Percentiles rank a stretch among this genome's conserved stretches.
Conservation (phyloP, 92 coral and sea anemone genomes). For the Parazoanthus swiftii region DNA sequence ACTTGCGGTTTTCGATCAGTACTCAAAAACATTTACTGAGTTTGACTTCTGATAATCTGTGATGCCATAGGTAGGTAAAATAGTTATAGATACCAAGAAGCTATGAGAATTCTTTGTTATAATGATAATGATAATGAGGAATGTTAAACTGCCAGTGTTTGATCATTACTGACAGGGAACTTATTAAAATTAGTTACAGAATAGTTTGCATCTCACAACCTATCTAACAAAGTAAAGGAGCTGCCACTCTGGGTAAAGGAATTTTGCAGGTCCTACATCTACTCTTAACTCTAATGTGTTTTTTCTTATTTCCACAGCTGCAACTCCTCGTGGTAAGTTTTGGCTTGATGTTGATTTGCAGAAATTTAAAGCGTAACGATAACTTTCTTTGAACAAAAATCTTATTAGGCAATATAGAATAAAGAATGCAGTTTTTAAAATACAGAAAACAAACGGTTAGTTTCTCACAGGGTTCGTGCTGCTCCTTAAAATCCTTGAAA, state of each 20-base stretch:
- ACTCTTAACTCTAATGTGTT: background rate
- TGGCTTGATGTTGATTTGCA: background rate
- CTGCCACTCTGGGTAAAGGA: background rate
- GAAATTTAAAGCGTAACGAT: background rate
- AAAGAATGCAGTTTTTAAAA: no score
- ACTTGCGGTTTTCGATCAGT: background rate
- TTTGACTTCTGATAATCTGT: background rate
- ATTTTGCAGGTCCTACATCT: background rate
- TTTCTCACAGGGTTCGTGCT: no score
- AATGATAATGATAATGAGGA: no score
- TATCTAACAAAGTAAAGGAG: background rate
- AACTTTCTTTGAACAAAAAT: background rate
- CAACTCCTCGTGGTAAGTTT: slow-evolving; percentile 36
- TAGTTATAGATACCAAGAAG: no score
- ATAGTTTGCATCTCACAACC: no score
- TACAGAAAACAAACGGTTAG: no score
- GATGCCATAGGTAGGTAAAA: background rate
- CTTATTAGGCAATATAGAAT: background rate
- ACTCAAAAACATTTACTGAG: no score
- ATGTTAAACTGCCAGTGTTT: no score
- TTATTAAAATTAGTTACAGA: no score
- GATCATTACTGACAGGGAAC: no score
- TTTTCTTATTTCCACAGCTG: background rate
- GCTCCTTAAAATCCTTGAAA: no score
- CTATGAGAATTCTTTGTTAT: no score